Base-by-base conservation (phyloP, 2,797 vertebrate species). In the Crax fasciolata region DNA sequence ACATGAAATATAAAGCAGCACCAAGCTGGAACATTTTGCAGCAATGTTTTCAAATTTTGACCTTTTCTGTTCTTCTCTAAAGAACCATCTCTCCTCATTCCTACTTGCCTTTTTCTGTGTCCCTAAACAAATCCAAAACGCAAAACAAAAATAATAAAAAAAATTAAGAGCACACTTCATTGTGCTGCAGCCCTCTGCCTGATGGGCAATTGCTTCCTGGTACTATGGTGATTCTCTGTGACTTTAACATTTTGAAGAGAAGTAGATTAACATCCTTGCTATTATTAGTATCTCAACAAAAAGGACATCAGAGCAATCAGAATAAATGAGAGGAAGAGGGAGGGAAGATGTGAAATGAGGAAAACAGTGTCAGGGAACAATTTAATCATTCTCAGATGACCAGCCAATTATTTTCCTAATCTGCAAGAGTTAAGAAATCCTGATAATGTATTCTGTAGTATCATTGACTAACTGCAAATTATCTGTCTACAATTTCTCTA, bases 171-270 rank as follows among this genome's bases (percentile, higher is more conserved):
- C 23, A 7, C 5, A 1, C 2, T 30, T 65, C 30, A 18, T 58
- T 61, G 28, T 71, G 27, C 43, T 65, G 23, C 35, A 78, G 65
- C 6, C 13, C 9, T 6, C 68, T 49, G 48, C 21, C 43, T 59
- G 61, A 71, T 17, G 1, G 0, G 51, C 77, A 67, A 32, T 74
- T 90, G 41, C 43, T 19, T 1, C 28, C n/a, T 55, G n/a, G 59
- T 30, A 38, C 51, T 1, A 0, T 16, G 44, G 39, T 0, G 0
- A 21, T 76, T 35, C 52, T 77, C 57, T 80, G 49, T 27, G 38
- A 38, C 38, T 85, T 79, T 27, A 80, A 74, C 2, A 28, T 43
- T 68, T 90, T 38, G 23, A 84, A 67, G 48, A 81, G 46, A 88
- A 90, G n/a, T 38, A 58, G 71, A 39, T 82, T 87, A 84, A 43